A percentile compares a stretch with the other conserved stretches of the same genome.
These are phyloP conservation scores for Meghimatium bilineatum DNA, from an alignment of 2,888 invertebrate species.

Conservation along the genomic window DNA sequence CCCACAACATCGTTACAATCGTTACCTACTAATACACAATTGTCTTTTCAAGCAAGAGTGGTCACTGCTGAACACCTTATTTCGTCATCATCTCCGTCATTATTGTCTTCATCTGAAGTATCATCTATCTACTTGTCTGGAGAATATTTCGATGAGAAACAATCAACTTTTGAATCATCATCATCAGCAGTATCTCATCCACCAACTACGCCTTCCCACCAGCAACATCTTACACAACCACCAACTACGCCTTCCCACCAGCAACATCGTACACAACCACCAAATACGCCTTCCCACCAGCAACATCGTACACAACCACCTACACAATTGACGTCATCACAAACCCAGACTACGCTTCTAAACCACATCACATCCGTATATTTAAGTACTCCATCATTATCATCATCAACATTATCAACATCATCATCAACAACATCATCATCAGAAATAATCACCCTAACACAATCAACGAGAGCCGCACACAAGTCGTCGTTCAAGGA, in stretches of 20 bases:
- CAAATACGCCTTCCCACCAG: no score
- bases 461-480: not conserved
- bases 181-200: no score
- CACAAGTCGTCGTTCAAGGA: not conserved
- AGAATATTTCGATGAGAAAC: not conserved
- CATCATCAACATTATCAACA: not conserved
- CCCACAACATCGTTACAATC: not conserved
- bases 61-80: not conserved
- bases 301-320: no score
- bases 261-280: no score
- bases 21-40: not conserved
- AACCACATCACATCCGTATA: not conserved
- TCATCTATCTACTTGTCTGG: not conserved
- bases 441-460: not conserved
- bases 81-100: not conserved
- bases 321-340: no score
- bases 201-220: no score
- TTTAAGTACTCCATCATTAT: not conserved
- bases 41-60: not conserved
- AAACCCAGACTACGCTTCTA: not conserved
- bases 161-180: not conserved
- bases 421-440: not conserved
- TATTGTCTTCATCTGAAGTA: not conserved
- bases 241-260: no score
- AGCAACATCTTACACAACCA: no score